A percentile compares a stretch with the other conserved stretches of the same genome.
phyloP scores from a whole-genome alignment of 2,113 vertebrate genomes.

The Mus spicilegus region DNA sequence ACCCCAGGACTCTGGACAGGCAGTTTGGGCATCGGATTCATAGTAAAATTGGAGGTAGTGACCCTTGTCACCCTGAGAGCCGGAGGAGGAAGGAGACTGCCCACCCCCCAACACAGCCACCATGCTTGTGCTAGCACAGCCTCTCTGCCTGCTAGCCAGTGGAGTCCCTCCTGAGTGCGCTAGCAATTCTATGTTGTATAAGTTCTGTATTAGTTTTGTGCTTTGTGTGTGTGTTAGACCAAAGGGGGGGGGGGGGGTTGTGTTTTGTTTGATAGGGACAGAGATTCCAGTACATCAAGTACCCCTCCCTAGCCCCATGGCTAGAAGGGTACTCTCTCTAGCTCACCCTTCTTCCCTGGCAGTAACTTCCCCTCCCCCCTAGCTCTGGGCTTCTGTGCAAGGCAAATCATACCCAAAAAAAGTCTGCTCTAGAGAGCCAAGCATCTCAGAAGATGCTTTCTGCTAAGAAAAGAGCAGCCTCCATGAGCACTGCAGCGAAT shows the following conservation, averaged over 20 bases:
- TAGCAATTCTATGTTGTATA: background rate
- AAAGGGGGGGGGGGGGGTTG: background rate
- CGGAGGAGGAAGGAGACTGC: background rate
- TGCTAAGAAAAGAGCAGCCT: background rate
- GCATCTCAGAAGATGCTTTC: background rate
- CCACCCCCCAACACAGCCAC: fast-evolving
- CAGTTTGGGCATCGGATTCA: fast-evolving
- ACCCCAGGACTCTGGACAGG: background rate
- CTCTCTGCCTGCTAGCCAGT: background rate
- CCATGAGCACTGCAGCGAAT: background rate
- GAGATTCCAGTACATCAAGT: fast-evolving
- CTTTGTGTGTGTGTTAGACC: background rate
- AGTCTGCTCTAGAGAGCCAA: background rate
- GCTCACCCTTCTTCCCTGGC: background rate
- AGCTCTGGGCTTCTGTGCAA: background rate
- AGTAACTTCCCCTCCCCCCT: background rate
- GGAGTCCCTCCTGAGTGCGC: fast-evolving
- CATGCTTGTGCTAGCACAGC: fast-evolving
- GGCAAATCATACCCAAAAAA: background rate
- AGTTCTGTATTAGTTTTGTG: background rate
- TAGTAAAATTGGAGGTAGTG: fast-evolving
- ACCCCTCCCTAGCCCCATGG: too few relatives aligned
- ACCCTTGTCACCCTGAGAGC: background rate
- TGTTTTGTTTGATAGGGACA: background rate
- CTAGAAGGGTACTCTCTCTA: background rate